Evolutionary conservation across 1,140 invertebrate genomes (phyloP).

Genomic region (Nasonia vitripennis): DNA sequence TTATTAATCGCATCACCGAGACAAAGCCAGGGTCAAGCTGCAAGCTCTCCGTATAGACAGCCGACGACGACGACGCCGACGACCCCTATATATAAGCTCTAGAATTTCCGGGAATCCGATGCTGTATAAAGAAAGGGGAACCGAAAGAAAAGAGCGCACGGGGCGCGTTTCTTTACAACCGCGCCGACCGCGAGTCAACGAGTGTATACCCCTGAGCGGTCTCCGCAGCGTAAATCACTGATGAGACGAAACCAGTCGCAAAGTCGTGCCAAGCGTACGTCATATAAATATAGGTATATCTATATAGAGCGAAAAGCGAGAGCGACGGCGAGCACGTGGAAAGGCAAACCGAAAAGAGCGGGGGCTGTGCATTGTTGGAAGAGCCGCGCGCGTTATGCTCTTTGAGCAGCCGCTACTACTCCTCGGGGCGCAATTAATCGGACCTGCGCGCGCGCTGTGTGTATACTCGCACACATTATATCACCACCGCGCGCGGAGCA

Average conservation of each 20-base stretch:
- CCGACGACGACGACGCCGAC: neutral
- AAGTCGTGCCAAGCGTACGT: neutral
- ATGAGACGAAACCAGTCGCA: neutral
- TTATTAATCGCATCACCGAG: neutral
- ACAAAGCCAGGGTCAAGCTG: neutral
- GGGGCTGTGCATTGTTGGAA: neutral
- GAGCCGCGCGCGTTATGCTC: slow-evolving; percentile 56
- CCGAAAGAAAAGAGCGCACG: neutral
- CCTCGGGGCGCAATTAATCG: slow-evolving; percentile 65
- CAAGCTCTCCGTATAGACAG: neutral
- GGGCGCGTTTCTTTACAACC: neutral
- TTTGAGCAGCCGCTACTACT: slow-evolving; percentile 54
- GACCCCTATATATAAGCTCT: neutral
- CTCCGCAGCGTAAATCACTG: neutral
- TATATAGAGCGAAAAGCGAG: neutral
- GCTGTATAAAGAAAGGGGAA: neutral
- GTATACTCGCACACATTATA: slow-evolving; percentile 5
- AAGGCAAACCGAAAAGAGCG: neutral
- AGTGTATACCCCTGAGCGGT: neutral
- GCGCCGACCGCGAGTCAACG: neutral
- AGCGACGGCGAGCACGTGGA: neutral
- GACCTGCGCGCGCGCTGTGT: neutral
- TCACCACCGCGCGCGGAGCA: neutral
- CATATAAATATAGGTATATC: no score
- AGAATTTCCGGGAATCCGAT: slow-evolving; percentile 28